phyloP scores from a whole-genome alignment of 64 coral and sea anemone genomes.

The Catalaphyllia jardinei region DNA sequence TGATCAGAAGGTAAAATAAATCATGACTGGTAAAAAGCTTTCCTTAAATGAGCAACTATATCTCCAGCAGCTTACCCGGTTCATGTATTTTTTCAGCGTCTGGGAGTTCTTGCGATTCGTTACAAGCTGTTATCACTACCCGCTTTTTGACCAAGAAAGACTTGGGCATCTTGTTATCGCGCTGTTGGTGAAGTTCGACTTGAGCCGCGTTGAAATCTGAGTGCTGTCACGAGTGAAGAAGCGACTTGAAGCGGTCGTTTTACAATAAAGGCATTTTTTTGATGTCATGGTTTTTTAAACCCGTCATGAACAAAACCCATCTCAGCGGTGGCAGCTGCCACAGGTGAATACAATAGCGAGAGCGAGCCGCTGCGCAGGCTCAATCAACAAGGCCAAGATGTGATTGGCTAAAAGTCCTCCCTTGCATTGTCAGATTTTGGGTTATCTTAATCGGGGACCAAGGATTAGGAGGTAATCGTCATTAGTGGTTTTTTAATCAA shows the following conservation, averaged over 20 bases:
- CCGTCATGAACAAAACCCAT: slow-evolving; percentile 64
- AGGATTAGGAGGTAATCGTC: slow-evolving; percentile 24
- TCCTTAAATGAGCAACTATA: slow-evolving; percentile 29
- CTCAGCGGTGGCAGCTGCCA: slow-evolving; percentile 41
- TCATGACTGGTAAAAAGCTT: slow-evolving; percentile 1
- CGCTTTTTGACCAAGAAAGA: slow-evolving; percentile 85
- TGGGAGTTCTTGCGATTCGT: slow-evolving; percentile 29
- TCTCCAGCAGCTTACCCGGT: slow-evolving; percentile 50
- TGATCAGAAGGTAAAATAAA: slow-evolving; percentile 20
- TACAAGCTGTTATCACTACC: background rate
- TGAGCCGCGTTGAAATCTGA: slow-evolving; percentile 70
- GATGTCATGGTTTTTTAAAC: slow-evolving; percentile 77
- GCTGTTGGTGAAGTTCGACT: background rate
- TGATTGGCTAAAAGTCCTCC: slow-evolving; percentile 52
- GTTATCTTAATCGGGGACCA: background rate
- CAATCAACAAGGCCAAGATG: slow-evolving; percentile 36
- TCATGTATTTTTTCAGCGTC: slow-evolving; percentile 32
- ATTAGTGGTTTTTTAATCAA: slow-evolving; percentile 57
- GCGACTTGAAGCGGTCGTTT: slow-evolving; percentile 59
- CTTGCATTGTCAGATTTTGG: slow-evolving; percentile 61
- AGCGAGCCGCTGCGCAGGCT: slow-evolving; percentile 44
- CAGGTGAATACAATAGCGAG: slow-evolving; percentile 94
- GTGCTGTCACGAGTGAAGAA: slow-evolving; percentile 36
- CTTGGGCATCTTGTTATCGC: slow-evolving; percentile 68
- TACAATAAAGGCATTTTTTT: slow-evolving; percentile 89